Base-by-base conservation (phyloP, 2,888 invertebrate genomes). In the Osmoderma eremita region DNA sequence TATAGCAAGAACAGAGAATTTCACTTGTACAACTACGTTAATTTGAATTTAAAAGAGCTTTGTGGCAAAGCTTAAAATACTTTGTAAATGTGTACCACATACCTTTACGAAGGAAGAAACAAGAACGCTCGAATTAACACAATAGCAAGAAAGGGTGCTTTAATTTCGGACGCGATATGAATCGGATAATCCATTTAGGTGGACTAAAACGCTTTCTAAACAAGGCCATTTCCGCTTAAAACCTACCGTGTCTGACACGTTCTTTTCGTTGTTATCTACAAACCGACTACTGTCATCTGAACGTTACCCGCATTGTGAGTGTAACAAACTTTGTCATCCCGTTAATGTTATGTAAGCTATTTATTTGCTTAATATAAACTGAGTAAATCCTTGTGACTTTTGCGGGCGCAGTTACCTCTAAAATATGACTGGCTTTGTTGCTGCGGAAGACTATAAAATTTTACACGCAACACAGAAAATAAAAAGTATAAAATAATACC, bases 111-210 rank as follows among this genome's bases (percentile, higher is more conserved):
- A 5, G 58, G 45, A 53, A 15, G 38, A 53, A 53, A 61, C 30
- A 58, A 58, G 24, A 61, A 45, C 30, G 45, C 18, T 45, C 36
- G 30, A 61, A 45, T 45, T 61, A 61, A 61, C 42, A 45, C 58
- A 61, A 45, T 45, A 45, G 17, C 58, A 61, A 17, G 58, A 18
- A 61, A n/a, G 51, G 65, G 10, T 42, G 38, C 49, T 64, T 63
- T 67, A 63, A 67, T 63, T 67, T 64, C 39, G 41, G 49, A 48
- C 54, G 51, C 56, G 56, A 51, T 64, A 56, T 48, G 56, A 68
- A 64, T 68, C 58, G 64, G 67, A 65, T 68, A 68, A 68, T 68
- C 67, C 54, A 58, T 68, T 68, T 61, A 68, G 63, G 63, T 68
- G 39, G 41, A 64, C 67, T 65, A 39, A 61, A 58, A 51, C 39